Conservation (phyloP, 2,797 vertebrate species). For the Mormyrops boulengeri region DNA sequence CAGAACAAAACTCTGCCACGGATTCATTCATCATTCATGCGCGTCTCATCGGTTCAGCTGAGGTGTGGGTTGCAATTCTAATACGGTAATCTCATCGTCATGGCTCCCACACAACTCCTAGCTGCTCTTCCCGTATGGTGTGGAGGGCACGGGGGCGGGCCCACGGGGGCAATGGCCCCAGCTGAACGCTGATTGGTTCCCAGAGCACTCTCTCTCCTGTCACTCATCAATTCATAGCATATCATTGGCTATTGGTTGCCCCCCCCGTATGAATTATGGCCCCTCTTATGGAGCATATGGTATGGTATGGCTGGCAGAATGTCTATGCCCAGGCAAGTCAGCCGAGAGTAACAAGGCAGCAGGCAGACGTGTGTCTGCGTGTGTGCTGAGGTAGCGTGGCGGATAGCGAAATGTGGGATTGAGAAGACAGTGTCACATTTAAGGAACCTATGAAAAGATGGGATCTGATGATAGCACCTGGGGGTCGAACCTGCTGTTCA, state of each 20-base stretch:
- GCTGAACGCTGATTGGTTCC: background rate
- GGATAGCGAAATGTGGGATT: background rate
- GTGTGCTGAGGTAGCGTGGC: background rate
- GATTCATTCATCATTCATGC: background rate
- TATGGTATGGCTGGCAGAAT: background rate
- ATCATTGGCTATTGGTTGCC: background rate
- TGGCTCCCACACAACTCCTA: background rate
- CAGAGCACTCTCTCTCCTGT: background rate
- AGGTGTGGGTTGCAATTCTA: background rate
- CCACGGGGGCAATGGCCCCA: background rate
- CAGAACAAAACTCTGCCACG: background rate
- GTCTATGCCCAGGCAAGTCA: background rate
- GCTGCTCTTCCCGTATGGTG: background rate
- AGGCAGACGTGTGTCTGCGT: background rate
- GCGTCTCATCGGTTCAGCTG: background rate
- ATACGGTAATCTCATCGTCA: background rate
- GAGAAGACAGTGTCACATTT: background rate
- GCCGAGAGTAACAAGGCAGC: background rate
- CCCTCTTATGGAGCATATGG: background rate
- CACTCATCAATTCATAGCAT: background rate
- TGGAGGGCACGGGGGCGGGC: background rate
- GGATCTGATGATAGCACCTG: background rate
- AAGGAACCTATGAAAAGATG: background rate
- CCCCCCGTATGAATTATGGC: background rate
- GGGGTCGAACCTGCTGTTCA: background rate